Evolutionary conservation across 2,113 vertebrate genomes (phyloP).

Genomic region (Podarcis raffonei): DNA sequence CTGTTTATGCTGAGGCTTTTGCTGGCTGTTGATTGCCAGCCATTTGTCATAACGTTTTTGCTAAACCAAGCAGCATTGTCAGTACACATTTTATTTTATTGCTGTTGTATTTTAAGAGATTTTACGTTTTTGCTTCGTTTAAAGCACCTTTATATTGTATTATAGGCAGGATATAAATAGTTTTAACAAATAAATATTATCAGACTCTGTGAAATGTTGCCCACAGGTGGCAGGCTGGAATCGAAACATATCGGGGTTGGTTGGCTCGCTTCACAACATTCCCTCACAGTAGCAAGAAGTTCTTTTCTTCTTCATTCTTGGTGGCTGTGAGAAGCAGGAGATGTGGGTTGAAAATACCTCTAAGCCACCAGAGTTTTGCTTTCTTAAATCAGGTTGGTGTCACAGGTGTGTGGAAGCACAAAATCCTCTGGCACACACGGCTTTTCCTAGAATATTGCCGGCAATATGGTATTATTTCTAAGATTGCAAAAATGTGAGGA

Average conservation of each 20-base stretch:
- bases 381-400: conserved; percentile 12
- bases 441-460: background rate
- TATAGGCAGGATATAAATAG: too few relatives aligned
- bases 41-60: too few relatives aligned
- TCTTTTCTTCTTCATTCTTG: background rate
- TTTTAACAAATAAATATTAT: background rate
- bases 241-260: background rate
- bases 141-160: too few relatives aligned
- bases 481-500: background rate
- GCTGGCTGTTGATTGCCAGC: too few relatives aligned
- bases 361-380: background rate
- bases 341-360: conserved; percentile 34
- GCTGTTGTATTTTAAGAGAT: background rate
- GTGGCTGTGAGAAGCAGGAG: background rate
- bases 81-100: background rate
- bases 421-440: background rate
- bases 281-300: background rate
- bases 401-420: background rate
- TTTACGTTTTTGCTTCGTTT: background rate
- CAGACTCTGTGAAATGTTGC: background rate
- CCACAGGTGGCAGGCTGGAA: background rate
- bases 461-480: background rate
- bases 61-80: too few relatives aligned
- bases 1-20: too few relatives aligned
- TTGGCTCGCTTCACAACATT: background rate